phyloP scores from a whole-genome alignment of 1,140 invertebrate species.

The Ridgeia piscesae region DNA sequence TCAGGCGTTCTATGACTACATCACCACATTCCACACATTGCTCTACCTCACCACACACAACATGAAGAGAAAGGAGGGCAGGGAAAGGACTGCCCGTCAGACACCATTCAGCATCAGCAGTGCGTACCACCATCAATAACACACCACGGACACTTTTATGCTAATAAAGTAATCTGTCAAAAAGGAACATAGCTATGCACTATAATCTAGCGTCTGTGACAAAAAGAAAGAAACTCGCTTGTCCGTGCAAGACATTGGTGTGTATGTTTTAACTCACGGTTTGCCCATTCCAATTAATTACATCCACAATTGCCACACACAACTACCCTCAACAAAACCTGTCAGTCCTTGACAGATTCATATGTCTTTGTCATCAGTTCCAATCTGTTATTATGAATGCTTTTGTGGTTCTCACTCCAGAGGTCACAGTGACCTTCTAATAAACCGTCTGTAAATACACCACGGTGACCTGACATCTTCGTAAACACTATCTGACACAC shows the following conservation, averaged over 20 bases:
- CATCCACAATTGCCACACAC: background rate
- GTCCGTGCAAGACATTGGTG: background rate
- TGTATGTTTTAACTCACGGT: background rate
- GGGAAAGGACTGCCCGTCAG: background rate
- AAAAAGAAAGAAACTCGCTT: background rate
- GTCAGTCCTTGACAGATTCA: background rate
- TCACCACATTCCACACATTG: background rate
- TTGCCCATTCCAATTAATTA: background rate
- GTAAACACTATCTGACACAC: background rate
- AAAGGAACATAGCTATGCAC: background rate
- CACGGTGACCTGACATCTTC: background rate
- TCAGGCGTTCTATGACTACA: background rate
- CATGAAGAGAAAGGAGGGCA: background rate
- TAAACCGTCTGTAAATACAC: background rate
- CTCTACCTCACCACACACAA: background rate
- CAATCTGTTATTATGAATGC: background rate
- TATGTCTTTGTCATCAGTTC: background rate
- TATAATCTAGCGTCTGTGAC: background rate
- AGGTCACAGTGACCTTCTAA: background rate
- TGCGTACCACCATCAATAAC: background rate
- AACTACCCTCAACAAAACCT: background rate
- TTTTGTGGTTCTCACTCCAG: background rate
- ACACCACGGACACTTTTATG: background rate
- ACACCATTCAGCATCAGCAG: background rate
- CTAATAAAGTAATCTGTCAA: background rate